Base-by-base conservation (phyloP, 2,888 invertebrate genomes). In the Neria commutata region DNA sequence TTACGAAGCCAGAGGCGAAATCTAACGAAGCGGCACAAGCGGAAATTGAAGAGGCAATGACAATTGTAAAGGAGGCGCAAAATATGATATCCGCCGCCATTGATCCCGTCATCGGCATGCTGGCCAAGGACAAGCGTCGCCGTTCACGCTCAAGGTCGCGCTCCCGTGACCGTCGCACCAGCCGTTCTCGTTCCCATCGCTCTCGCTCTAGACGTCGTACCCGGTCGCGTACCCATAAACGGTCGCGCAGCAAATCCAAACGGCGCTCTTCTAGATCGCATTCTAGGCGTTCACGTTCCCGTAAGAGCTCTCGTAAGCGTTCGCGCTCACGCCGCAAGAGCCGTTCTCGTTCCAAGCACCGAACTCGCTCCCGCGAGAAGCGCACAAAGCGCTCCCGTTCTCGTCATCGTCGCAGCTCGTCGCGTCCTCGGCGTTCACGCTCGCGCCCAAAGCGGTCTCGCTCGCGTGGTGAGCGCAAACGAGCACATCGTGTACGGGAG, bases 41-140 rank as follows among this genome's bases (percentile, higher is more conserved):
- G 46, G 97, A 97, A 83, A 95, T 98, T 56, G 96, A 97, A 80
- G 96, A 96, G 80, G 97, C 96, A 1, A 96, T 99, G 95, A 92
- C 94, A 47, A 86, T 96, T 63, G 95, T 97, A 0, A 95, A 95
- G 77, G 97, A 98, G 83, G 96, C 96, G 0, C 96, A 97, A 81
- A 94, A 92, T 78, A 86, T 96, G 73, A 95, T 98, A 64, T 93
- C 95, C 0, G 96, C 95, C 8, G 94, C 95, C 14, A 94, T 96
- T 64, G 95, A 94, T 83, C 94, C 94, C 0, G 92, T 94, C 56
- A 93, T 94, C 70, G 93, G 93, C 5, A 88, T 93, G 83, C 81
- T 94, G 23, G 91, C 92, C 1, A 93, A 94, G 79, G 93, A 94
- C 70, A 92, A 94, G 75, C 85, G 92, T 61, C 82, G 84, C 1